Base-by-base conservation (phyloP, 2,113 vertebrate species). In the Bubalus kerabau region DNA sequence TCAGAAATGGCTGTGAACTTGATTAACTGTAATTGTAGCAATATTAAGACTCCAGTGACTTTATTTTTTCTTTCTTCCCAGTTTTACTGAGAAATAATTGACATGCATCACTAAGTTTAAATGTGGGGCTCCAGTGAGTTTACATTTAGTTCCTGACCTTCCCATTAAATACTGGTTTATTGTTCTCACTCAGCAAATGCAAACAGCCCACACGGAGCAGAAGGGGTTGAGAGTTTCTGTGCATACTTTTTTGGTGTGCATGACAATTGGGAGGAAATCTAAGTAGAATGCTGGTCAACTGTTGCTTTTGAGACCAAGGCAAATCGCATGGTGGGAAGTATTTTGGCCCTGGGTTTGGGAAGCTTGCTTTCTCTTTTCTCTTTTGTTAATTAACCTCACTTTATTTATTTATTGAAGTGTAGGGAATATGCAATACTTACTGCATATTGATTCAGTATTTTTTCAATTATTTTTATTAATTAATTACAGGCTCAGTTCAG, bases 121-220 rank as follows among this genome's bases (percentile, higher is more conserved):
- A 52, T 14, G 7, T 74, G 67, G 57, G 43, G 67, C 64, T 80
- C 84, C 12, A 62, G 32, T 8, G 54, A 52, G 83, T 91, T 92
- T 85, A 87, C 28, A 48, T 80, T n/a, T 15, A 24, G 56, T 76
- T 52, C 50, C 32, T 40, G 12, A 59, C 59, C 87, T 94, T 82
- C 89, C 59, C 6, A 26, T 81, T 60, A 85, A 89, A 91, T 16
- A 8, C 3, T 0, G 50, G n/a, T 56, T 81, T 40, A 52, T 48
- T 80, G 52, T 87, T 89, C 87, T 86, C 50, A 52, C 94, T 83
- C 67, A 71, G 90, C 60, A 90, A 96, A 59, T 62, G 52, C 48
- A 62, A 78, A 7, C 46, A 15, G 8, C 40, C 54, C 46, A 19
- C 23, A 0, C 1, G 24, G 7, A 2, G 7, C 13, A n/a, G 56